Evolutionary conservation across 1,140 invertebrate species (phyloP).

Genomic region (silkworm (Bombyx mori)): DNA sequence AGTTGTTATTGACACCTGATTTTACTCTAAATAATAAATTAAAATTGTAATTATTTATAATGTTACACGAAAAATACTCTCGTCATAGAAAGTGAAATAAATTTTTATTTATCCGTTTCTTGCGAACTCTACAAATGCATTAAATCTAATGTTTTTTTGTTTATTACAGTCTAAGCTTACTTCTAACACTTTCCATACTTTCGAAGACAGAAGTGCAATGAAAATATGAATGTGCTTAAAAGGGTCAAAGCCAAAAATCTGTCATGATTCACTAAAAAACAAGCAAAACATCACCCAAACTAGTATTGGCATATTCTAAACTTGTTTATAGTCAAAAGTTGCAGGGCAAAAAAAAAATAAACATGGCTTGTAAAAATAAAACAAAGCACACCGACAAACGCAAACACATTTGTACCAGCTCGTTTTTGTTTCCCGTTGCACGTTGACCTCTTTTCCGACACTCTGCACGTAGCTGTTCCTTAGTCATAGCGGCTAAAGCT

Average conservation of each 20-base stretch:
- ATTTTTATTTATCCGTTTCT: no score
- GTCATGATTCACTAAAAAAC: not conserved
- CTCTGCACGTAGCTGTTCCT: slow-evolving; percentile 74
- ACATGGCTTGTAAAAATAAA: slow-evolving; percentile 35
- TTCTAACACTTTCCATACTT: no score
- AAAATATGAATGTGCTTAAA: no score
- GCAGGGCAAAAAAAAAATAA: slow-evolving; percentile 18
- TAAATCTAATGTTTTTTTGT: no score
- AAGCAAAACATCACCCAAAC: not conserved
- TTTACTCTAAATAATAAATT: no score
- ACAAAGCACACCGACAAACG: slow-evolving; percentile 45
- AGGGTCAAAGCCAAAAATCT: not conserved
- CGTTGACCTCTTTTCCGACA: slow-evolving; percentile 74
- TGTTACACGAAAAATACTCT: no score
- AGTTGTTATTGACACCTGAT: no score
- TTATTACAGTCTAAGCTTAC: no score
- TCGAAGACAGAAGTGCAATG: no score
- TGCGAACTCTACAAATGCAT: no score
- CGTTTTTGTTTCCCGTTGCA: slow-evolving; percentile 74
- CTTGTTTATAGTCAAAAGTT: slow-evolving; percentile 1
- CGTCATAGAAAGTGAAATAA: no score
- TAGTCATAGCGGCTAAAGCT: slow-evolving; percentile 70
- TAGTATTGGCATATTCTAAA: not conserved
- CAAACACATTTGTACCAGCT: slow-evolving; percentile 71
- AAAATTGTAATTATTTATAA: no score